These are phyloP conservation scores for Drosophila carrolli DNA, from an alignment of 1,140 invertebrate genomes.

Conservation along the genomic window DNA sequence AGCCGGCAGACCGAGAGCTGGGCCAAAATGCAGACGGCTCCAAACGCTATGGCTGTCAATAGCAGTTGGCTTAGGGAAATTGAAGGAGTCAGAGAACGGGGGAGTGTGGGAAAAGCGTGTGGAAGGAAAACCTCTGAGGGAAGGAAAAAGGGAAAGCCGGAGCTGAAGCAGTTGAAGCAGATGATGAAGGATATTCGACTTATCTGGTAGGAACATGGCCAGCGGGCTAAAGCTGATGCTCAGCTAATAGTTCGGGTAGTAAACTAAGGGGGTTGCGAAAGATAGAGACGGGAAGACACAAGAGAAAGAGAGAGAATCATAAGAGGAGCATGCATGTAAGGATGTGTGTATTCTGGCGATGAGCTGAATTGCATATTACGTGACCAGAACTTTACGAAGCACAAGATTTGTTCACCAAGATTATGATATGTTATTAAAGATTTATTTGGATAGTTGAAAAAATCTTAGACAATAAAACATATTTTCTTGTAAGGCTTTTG, in stretches of 20 bases:
- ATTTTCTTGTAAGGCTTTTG: not conserved
- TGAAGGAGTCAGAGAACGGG: not conserved
- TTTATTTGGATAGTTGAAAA: not conserved
- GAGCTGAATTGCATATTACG: slow-evolving; percentile 10
- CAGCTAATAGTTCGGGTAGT: slow-evolving; percentile 50
- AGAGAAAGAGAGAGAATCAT: slow-evolving; percentile 29
- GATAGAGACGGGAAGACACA: slow-evolving; percentile 30
- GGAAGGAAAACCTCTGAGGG: not conserved
- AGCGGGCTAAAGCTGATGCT: slow-evolving; percentile 49
- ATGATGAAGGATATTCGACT: slow-evolving; percentile 60
- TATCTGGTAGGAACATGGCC: slow-evolving; percentile 71
- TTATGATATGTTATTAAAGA: not conserved
- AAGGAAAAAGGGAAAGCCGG: slow-evolving; percentile 6
- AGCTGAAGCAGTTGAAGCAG: slow-evolving; percentile 31
- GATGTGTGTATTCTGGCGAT: slow-evolving; percentile 21
- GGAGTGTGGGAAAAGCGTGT: not conserved
- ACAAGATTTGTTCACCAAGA: not conserved
- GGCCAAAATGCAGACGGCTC: slow-evolving; percentile 30
- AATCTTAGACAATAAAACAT: not conserved
- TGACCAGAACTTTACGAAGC: slow-evolving; percentile 10
- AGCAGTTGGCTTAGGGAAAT: slow-evolving; percentile 37
- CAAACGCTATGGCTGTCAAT: slow-evolving; percentile 57
- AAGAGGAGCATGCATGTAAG: slow-evolving; percentile 25
- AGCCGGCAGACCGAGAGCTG: slow-evolving; percentile 29
- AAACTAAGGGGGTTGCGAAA: slow-evolving; percentile 22